Percentiles rank a stretch among this genome's conserved stretches.
These are phyloP conservation scores for Helleia helle DNA, from an alignment of 2,888 invertebrate genomes.

Conservation along the genomic window DNA sequence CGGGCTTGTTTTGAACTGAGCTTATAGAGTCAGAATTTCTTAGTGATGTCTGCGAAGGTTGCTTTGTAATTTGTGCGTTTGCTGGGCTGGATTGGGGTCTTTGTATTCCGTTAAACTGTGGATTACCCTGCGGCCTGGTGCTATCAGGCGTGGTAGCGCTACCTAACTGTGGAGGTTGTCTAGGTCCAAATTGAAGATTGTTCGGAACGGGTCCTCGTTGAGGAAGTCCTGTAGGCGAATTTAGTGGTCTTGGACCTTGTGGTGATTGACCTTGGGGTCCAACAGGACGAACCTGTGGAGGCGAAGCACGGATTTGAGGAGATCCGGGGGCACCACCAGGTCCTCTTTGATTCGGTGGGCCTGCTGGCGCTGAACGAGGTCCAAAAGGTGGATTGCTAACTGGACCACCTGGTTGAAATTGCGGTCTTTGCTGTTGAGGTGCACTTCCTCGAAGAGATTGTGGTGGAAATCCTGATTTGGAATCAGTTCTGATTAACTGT, in stretches of 20 bases:
- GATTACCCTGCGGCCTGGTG: slow-evolving; percentile 32
- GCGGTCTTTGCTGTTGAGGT: slow-evolving; percentile 45
- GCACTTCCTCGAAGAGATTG: slow-evolving; percentile 39
- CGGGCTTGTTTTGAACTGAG: slow-evolving; percentile 46
- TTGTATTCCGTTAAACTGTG: slow-evolving; percentile 40
- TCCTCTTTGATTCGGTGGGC: slow-evolving; percentile 40
- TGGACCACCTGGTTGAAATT: slow-evolving; percentile 61
- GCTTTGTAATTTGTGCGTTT: slow-evolving; percentile 43
- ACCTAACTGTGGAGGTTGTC: slow-evolving; percentile 48
- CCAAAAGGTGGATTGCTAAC: slow-evolving; percentile 44
- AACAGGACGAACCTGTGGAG: slow-evolving; percentile 42
- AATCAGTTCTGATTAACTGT: slow-evolving; percentile 51
- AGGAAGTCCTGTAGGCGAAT: slow-evolving; percentile 40
- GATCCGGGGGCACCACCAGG: slow-evolving; percentile 37
- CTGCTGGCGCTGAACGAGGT: slow-evolving; percentile 34
- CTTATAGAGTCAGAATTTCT: slow-evolving; percentile 49
- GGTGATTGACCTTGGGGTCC: slow-evolving; percentile 51
- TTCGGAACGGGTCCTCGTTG: slow-evolving; percentile 63
- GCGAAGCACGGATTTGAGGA: slow-evolving; percentile 41
- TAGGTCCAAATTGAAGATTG: slow-evolving; percentile 63
- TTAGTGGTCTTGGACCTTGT: slow-evolving; percentile 43
- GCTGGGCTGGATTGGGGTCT: slow-evolving; percentile 38
- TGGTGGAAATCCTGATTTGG: slow-evolving; percentile 48
- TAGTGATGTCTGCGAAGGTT: slow-evolving; percentile 56
- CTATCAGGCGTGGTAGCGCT: slow-evolving; percentile 51